Conservation (phyloP, 2,113 vertebrate species). For the Budorcas taxicolor region DNA sequence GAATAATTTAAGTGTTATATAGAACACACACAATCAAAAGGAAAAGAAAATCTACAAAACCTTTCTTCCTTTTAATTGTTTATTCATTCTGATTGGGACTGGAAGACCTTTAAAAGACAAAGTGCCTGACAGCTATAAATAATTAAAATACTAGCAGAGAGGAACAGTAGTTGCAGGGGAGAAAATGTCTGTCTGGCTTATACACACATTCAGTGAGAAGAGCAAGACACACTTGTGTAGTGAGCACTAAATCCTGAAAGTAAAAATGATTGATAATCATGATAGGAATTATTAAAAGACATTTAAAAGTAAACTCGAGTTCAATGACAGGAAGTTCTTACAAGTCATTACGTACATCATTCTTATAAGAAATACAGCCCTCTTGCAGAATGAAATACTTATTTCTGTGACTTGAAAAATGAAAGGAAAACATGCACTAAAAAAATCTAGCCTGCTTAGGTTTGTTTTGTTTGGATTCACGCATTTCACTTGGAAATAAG, state of each 20-base stretch:
- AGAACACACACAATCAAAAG: conserved; percentile 69
- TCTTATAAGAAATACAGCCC: background rate
- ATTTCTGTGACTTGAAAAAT: background rate
- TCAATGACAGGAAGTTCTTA: background rate
- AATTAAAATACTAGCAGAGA: conserved; percentile 70
- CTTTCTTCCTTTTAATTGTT: conserved; percentile 67
- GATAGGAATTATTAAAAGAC: background rate
- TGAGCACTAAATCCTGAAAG: conserved; percentile 27
- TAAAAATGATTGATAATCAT: conserved; percentile 1
- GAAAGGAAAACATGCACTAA: background rate
- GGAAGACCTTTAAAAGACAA: conserved; percentile 70
- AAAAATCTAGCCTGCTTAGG: background rate
- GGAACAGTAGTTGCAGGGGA: conserved; percentile 62
- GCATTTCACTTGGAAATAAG: background rate
- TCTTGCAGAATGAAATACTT: background rate
- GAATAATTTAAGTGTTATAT: conserved; percentile 65
- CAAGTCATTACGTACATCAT: background rate
- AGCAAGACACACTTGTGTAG: conserved; percentile 41
- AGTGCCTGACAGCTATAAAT: conserved; percentile 68
- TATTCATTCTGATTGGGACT: conserved; percentile 66
- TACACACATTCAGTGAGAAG: conserved; percentile 55
- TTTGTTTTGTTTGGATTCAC: background rate
- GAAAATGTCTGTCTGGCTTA: conserved; percentile 71
- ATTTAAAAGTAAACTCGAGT: background rate
- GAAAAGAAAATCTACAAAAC: conserved; percentile 53